Percentiles rank a stretch among this genome's conserved stretches.
Conservation (phyloP, 2,113 vertebrate species). For the Halcyon malimbica region DNA sequence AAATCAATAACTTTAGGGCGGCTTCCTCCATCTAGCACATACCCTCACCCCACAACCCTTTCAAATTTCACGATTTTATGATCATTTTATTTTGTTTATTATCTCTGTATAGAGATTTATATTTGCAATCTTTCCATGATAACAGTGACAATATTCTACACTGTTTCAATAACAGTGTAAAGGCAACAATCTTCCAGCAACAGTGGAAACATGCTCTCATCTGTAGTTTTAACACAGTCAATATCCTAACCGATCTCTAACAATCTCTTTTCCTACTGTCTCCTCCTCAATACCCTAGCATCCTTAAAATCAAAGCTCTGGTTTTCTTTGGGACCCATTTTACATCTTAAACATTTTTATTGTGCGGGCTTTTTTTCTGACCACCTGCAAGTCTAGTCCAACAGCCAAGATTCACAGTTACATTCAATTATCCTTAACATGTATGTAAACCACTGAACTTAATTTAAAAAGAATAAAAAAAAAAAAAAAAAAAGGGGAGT, state of each 20-base stretch:
- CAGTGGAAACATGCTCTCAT: neutral
- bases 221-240: neutral
- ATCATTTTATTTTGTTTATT: neutral
- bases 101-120: neutral
- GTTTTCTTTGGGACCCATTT: neutral
- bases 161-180: neutral
- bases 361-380: neutral
- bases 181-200: neutral
- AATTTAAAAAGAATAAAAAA: neutral
- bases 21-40: constrained; percentile 4
- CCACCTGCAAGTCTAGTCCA: neutral
- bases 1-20: constrained; percentile 69
- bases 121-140: neutral
- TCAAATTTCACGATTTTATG: constrained; percentile 24
- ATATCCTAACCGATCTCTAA: neutral
- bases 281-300: neutral
- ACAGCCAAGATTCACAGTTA: constrained; percentile 6
- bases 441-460: neutral
- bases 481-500: fast-evolving
- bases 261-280: neutral
- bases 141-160: neutral
- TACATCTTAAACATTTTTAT: neutral
- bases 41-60: neutral
- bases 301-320: neutral
- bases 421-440: neutral